Evolutionary conservation across 1,140 invertebrate species (phyloP), one percentile per base, ranked within the genome.

Genomic region (Theocolax elegans): DNA sequence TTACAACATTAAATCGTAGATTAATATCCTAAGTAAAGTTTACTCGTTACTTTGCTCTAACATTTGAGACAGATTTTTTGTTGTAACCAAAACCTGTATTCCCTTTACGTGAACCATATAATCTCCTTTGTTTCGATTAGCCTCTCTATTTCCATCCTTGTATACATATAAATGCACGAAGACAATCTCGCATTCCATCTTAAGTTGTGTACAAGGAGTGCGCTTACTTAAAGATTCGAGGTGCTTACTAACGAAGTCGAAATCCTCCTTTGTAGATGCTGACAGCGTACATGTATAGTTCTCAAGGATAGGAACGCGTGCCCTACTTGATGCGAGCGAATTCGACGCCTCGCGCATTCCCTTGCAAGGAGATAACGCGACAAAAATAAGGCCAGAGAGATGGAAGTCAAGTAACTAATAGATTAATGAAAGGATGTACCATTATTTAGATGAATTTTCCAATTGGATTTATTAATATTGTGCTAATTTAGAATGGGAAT

Each of bases 211-310:
- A 21, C 3, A 17, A 29, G 8, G 12, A 29, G 1, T 38, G 8
- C 27, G 13, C 13, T 35, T 70, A 58, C 59, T 72, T 66, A 53
- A 60, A 66, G n/a, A 53, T 12, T 35, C 10, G 44, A 72, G 48
- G 12, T 46, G 40, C 48, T 74, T 48, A 72, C 38, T 67, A 63
- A 69, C 25, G 17, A 40, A 74, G 23, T 42, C 31, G n/a, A 42
- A 44, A 54, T 59, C 8, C 29, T 31, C 17, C 27, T 64, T 56
- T 40, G 44, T 23, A 17, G 9, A 49, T 44, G 6, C 12, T 53
- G 3, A 21, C 7, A 21, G 8, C 17, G 12, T 2, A 4, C 23
- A 46, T 46, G 21, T 60, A 17, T 46, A 21, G 7, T 17, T 17
- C 48, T 49, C 13, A 3, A 9, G 46, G 15, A n/a, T n/a, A n/a